phyloP scores from a whole-genome alignment of 2,888 invertebrate species.

The Orchesella flavescens region DNA sequence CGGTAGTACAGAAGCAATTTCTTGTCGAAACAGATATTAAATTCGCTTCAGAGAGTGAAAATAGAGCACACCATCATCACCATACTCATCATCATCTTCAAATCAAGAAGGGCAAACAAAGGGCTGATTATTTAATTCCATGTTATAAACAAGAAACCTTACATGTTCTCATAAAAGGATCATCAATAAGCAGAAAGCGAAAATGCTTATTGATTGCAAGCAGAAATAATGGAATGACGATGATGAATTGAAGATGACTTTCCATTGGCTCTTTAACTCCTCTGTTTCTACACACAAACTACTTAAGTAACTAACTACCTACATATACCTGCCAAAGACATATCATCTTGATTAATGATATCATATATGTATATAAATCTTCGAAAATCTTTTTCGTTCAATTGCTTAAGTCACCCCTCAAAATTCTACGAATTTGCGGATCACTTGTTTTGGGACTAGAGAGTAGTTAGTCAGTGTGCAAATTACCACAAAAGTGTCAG shows the following conservation, averaged over 20 bases:
- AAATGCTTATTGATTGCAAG: too few species aligned
- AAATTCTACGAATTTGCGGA: neutral
- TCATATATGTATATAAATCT: constrained; percentile 2
- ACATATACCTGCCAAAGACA: constrained; percentile 21
- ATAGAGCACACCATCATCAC: neutral
- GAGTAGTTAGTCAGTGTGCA: neutral
- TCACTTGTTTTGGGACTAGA: neutral
- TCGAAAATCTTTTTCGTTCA: constrained; percentile 22
- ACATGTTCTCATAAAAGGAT: too few species aligned
- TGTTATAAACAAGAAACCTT: neutral
- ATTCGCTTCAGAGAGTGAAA: constrained; percentile 14
- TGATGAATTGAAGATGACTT: constrained; percentile 44
- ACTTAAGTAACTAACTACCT: too few species aligned
- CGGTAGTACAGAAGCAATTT: neutral
- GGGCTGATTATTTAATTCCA: constrained; percentile 6
- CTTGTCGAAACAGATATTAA: neutral
- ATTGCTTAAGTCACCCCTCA: constrained; percentile 12
- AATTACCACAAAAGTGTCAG: constrained; percentile 16
- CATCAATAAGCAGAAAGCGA: too few species aligned
- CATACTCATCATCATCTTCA: too few species aligned
- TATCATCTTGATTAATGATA: constrained; percentile 49
- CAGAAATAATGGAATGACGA: constrained; percentile 6
- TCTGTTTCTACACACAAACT: neutral
- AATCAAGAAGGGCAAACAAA: constrained; percentile 5
- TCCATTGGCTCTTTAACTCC: neutral